Base-by-base conservation (phyloP, 2,113 vertebrate genomes). In the Equus quagga region DNA sequence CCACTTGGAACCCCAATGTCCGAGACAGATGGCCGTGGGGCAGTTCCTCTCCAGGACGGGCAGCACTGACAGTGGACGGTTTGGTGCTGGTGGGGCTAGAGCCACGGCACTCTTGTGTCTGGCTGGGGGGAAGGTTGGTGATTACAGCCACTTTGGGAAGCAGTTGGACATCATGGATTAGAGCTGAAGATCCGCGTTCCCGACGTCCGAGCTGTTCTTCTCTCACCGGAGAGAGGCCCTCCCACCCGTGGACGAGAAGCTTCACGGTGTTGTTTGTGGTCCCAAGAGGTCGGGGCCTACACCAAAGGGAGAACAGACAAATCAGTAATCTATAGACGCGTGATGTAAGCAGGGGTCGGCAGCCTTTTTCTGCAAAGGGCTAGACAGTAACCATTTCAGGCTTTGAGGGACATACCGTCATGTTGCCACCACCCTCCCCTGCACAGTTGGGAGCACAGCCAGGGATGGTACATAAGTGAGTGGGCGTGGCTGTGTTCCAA, bases 171-270 rank as follows among this genome's bases (percentile, higher is more conserved):
- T 3, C 14, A 0, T n/a, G 1, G 24, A 0, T 7, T 7, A 6
- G 5, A 41, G 62, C 81, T 0, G 64, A 36, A 51, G 51, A 11
- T 6, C 6, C 3, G 0, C 7, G 5, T 24, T n/a, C 41, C n/a
- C 8, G 0, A 6, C 2, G 33, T 28, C 23, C 41, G 8, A 12
- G 33, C 10, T 0, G 5, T 6, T 44, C 3, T 1, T 0, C 24
- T 15, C 6, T 26, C 21, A 3, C 21, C 5, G 1, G 26, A 6
- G 3, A 9, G 60, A 12, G 7, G 26, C 49, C 36, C 15, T 56
- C 19, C 26, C 14, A 4, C 3, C 8, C 11, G 3, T 2, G 6
- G 60, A 19, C 23, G 8, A 18, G 46, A 41, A 13, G 2, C 58
- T 13, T 24, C 41, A 14, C 51, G 4, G 51, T 54, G 15, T 54